Base-by-base conservation (phyloP, 2,113 vertebrate species). In the Natator depressus region DNA sequence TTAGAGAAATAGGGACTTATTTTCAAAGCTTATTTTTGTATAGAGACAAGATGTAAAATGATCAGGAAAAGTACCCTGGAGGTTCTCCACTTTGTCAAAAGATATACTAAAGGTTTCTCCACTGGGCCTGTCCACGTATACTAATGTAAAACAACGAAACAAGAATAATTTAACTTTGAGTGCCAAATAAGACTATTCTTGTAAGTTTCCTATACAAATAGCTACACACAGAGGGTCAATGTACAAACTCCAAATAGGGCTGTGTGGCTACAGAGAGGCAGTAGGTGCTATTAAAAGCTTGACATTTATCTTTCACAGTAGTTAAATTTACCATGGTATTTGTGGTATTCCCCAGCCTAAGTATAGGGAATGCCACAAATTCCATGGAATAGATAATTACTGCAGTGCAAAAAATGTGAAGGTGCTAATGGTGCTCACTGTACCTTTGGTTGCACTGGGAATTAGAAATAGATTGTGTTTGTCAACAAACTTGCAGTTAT, bases 251-350 rank as follows among this genome's bases (percentile, higher is more conserved):
- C 95, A 96, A 95, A 97, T 95, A 97, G 79, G 97, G 96, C 91
- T 1, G 20, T 96, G 89, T n/a, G 11, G 93, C 95, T 79, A 93
- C 57, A 93, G 82, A 69, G 82, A 91, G 80, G 90, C 84, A 89
- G 93, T 82, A 54, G 79, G 47, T 82, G 85, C 96, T 97, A 97
- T 97, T 97, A 97, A 97, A 96, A 97, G 95, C 93, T 93, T 97
- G 96, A 95, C 95, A 95, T 97, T 97, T 97, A 96, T 97, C 96
- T 96, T 90, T 95, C 93, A 85, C 93, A 93, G 91, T 91, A 80
- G 89, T 94, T 96, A 96, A 97, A 96, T 97, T 96, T 97, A 42
- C 54, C 94, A 31, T 55, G 89, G 96, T 96, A 96, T 97, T 97
- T 95, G 54, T 93, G 94, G 96, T 75, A 97, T 97, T 96, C 93